Conservation (phyloP, 2,113 vertebrate species). For the Dicrurus megarhynchus region DNA sequence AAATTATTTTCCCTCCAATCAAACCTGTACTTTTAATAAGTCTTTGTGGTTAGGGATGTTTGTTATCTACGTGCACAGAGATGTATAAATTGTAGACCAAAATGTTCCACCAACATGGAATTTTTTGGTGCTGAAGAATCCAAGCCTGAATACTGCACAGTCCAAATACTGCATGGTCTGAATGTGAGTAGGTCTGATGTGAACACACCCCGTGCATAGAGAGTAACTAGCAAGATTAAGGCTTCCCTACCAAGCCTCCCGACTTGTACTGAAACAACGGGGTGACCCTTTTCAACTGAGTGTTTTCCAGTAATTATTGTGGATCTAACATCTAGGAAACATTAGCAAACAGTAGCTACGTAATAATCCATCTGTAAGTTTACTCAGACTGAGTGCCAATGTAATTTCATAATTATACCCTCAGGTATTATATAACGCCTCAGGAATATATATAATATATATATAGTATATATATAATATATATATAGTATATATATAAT, state of each 20-base stretch:
- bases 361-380: background rate
- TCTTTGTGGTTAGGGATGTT: background rate
- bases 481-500: no score
- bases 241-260: background rate
- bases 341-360: background rate
- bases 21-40: background rate
- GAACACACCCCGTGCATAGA: rapidly evolving
- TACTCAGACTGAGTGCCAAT: background rate
- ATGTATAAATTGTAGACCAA: background rate
- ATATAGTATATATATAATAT: no score
- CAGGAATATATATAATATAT: no score
- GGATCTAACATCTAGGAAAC: background rate
- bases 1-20: rapidly evolving
- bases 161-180: background rate
- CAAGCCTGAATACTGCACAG: background rate
- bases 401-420: background rate
- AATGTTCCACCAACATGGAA: background rate
- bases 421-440: background rate
- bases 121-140: background rate
- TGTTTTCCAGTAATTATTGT: background rate
- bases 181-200: background rate
- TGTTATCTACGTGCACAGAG: background rate
- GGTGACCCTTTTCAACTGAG: background rate
- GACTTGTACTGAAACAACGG: background rate
- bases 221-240: background rate